Conservation (phyloP, 2,797 vertebrate genomes). For the Champsocephalus esox region DNA sequence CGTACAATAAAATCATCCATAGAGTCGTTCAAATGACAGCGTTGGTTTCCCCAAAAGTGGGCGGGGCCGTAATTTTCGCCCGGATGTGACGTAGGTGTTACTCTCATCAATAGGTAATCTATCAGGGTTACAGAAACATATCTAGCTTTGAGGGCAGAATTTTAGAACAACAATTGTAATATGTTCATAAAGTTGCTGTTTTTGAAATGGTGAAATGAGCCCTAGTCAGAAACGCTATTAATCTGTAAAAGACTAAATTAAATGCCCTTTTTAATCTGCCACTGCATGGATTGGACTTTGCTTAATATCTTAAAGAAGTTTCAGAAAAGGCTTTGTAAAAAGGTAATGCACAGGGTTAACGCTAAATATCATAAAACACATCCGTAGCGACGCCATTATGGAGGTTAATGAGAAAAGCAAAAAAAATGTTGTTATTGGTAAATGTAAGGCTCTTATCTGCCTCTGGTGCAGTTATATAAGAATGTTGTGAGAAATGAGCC, state of each 20-base stretch:
- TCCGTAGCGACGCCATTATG: not conserved
- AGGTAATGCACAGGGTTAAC: not conserved
- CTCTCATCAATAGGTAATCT: no score
- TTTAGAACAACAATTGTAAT: no score
- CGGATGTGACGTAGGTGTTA: no score
- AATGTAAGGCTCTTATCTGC: not conserved
- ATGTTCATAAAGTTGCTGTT: no score
- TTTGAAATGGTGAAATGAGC: no score
- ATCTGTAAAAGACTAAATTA: no score
- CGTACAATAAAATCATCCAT: not conserved
- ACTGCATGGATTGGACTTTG: not conserved
- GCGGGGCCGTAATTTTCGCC: no score
- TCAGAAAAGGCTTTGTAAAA: not conserved
- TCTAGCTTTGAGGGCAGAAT: not conserved
- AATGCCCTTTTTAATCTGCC: not conserved
- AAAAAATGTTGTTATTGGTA: not conserved
- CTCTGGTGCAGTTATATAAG: not conserved
- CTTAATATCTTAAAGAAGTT: not conserved
- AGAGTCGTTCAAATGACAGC: no score
- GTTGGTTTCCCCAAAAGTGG: no score
- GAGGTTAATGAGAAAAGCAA: constrained; percentile 14
- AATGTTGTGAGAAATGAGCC: not conserved
- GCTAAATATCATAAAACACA: not conserved
- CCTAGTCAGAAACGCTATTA: no score
- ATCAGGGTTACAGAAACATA: not conserved